Percentiles rank a stretch among this genome's conserved stretches.
phyloP scores from a whole-genome alignment of 2,888 invertebrate genomes.

The Synanthedon andrenaeformis region DNA sequence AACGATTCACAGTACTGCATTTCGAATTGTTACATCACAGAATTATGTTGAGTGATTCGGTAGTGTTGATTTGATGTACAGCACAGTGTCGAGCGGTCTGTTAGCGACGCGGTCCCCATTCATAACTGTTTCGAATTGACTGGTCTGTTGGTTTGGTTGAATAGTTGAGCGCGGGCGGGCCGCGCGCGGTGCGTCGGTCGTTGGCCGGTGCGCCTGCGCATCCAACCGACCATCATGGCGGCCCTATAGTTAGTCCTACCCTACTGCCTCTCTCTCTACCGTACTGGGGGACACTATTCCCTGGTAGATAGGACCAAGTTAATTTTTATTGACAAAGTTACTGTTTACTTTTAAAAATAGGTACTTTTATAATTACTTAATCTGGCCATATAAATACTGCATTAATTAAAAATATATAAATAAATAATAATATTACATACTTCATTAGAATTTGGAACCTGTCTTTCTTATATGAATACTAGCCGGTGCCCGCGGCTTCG shows the following conservation, averaged over 20 bases:
- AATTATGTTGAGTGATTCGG: neutral
- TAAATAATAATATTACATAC: too few species aligned
- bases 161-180: neutral
- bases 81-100: neutral
- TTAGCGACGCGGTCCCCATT: constrained; percentile 13
- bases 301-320: too few species aligned
- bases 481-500: too few species aligned
- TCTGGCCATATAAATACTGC: neutral
- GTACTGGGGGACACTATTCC: too few species aligned
- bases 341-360: neutral
- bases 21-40: neutral
- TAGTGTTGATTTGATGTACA: neutral
- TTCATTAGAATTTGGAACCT: too few species aligned
- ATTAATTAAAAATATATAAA: too few species aligned
- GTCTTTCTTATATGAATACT: too few species aligned
- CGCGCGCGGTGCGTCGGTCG: neutral
- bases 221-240: constrained; percentile 10
- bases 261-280: too few species aligned
- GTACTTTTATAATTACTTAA: neutral
- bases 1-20: neutral
- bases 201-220: constrained; percentile 5
- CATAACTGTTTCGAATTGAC: constrained; percentile 18
- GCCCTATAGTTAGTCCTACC: neutral
- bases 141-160: neutral
- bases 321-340: too few species aligned